These are phyloP conservation scores for Liolophura sinensis DNA, from an alignment of 1,140 invertebrate species.

Conservation along the genomic window DNA sequence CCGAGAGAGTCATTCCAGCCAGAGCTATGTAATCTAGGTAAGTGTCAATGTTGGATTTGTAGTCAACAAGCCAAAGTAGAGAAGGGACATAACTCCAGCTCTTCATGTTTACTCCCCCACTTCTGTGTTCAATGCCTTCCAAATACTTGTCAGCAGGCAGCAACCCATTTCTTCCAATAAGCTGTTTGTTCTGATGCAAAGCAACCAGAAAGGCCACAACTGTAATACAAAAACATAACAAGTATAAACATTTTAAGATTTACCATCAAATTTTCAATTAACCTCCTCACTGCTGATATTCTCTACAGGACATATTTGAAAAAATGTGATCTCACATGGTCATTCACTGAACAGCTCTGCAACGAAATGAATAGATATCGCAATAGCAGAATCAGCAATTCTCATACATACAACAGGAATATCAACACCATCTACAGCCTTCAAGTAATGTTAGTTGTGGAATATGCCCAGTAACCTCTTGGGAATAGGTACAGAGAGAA, in stretches of 20 bases:
- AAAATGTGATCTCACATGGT: too few species aligned
- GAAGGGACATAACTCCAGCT: conserved; percentile 39
- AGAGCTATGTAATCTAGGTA: conserved; percentile 52
- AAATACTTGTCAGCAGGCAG: conserved; percentile 52
- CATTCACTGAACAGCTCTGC: too few species aligned
- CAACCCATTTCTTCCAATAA: conserved; percentile 56
- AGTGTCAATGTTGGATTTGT: conserved; percentile 44
- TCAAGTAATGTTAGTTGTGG: too few species aligned
- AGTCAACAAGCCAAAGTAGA: conserved; percentile 56
- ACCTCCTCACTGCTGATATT: not conserved
- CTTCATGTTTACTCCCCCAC: conserved; percentile 18
- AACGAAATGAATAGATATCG: too few species aligned
- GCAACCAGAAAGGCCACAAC: conserved; percentile 59
- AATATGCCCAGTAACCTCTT: too few species aligned
- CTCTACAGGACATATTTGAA: too few species aligned
- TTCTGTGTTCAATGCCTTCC: conserved; percentile 25
- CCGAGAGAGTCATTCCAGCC: conserved; percentile 48
- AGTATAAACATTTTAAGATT: not conserved
- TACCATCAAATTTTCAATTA: too few species aligned
- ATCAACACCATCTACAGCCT: too few species aligned
- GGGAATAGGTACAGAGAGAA: too few species aligned
- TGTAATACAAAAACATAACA: conserved; percentile 28
- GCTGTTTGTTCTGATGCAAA: conserved; percentile 56
- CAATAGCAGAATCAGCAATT: too few species aligned
- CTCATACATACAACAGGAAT: too few species aligned